phyloP scores from a whole-genome alignment of 1,140 invertebrate genomes.

The Probaryconus sp. region DNA sequence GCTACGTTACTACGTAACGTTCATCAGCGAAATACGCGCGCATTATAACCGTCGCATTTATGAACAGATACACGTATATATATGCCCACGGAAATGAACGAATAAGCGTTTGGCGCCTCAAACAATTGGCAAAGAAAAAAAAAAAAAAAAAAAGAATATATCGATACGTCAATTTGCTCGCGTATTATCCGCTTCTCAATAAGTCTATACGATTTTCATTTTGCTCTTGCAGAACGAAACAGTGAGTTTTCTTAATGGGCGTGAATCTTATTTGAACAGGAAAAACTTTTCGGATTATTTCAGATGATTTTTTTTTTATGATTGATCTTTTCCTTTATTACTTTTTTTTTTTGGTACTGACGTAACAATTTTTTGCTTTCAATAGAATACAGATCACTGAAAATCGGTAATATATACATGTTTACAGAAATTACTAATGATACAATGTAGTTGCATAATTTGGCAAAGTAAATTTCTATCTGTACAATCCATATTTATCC shows the following conservation, averaged over 20 bases:
- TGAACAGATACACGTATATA: slow-evolving; percentile 9
- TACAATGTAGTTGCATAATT: too few relatives aligned
- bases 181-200: slow-evolving; percentile 16
- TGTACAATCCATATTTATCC: too few relatives aligned
- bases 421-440: too few relatives aligned
- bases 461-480: too few relatives aligned
- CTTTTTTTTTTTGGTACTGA: too few relatives aligned
- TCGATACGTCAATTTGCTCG: slow-evolving; percentile 19
- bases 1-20: slow-evolving; percentile 16
- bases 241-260: not conserved
- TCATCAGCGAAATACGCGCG: slow-evolving; percentile 21
- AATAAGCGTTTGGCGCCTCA: slow-evolving; percentile 9
- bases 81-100: slow-evolving; percentile 3
- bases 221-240: not conserved
- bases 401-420: too few relatives aligned
- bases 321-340: too few relatives aligned
- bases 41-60: slow-evolving; percentile 41
- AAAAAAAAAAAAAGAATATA: slow-evolving; percentile 7
- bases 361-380: too few relatives aligned
- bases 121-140: slow-evolving; percentile 15
- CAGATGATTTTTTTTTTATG: too few relatives aligned
- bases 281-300: too few relatives aligned
- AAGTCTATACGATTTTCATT: too few relatives aligned
- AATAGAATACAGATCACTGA: too few relatives aligned
- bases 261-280: not conserved